Evolutionary conservation across 2,113 vertebrate genomes (phyloP), one percentile per base, ranked within the genome.

Genomic region (Naja naja): DNA sequence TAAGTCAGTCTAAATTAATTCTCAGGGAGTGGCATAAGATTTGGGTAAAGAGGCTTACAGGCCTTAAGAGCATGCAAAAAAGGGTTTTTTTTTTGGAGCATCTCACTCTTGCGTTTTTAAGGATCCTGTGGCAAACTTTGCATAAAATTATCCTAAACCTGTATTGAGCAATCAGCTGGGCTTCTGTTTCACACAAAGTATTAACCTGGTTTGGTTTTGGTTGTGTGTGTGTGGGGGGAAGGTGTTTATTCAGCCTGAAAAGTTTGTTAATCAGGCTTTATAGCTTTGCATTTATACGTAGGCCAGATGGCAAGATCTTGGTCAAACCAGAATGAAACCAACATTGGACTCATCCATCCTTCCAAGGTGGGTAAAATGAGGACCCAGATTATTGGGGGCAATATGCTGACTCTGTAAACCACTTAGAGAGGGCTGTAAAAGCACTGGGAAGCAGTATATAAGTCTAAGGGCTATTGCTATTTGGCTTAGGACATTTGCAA

Each of bases 1-100:
- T 34, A 91, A 56, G 9, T 47, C 30, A 85, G 30, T 49, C 90
- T 58, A 86, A 58, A 91, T 91, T 87, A 91, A 87, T 86, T 91
- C 53, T 58, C 90, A 12, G 90, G 53, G 53, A 86, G 43, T 27
- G 9, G 43, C 34, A 5, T 9, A 30, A 87, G 7, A 86, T 86
- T 86, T 47, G 90, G 90, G 39, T 55, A 86, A 39, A 86, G 56
- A 85, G 34, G 12, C 74, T 56, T 16, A 34, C 11, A 43, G 34
- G 23, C 30, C n/a, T n/a, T 39, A 25, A 43, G 85, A 52, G 25
- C 5, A 18, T 16, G 45, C 47, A 52, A 52, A 14, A 25, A 87
- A 81, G 0, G 7, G 0, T 20, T 30, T 16, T 30, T 30, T 64
- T 22, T 39, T 39, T 81, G 8, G 20, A 43, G 7, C 34, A 18